A percentile compares a stretch with the other conserved stretches of the same genome.
Evolutionary conservation across 64 coral and sea anemone species (phyloP).

Genomic region (Trachythela sp.): DNA sequence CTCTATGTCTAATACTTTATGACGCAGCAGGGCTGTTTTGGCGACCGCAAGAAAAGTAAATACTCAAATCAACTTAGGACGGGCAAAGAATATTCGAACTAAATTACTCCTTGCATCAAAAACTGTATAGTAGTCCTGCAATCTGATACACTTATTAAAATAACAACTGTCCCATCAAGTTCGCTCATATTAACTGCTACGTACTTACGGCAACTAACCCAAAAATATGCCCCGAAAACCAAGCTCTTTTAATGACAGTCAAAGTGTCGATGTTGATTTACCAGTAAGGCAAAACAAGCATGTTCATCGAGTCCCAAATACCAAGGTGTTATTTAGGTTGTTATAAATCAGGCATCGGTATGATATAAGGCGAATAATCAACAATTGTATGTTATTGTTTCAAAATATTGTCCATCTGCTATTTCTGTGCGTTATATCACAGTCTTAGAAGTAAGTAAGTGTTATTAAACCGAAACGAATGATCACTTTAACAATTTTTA

Average conservation of each 20-base stretch:
- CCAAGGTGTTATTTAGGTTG: background rate
- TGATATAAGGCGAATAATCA: background rate
- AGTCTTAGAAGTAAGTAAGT: background rate
- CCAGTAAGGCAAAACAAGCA: background rate
- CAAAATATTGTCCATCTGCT: background rate
- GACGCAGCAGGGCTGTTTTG: background rate
- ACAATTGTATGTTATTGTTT: background rate
- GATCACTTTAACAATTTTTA: background rate
- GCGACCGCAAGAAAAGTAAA: constrained; percentile 7
- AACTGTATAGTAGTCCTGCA: background rate
- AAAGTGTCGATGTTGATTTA: background rate
- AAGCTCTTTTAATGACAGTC: background rate
- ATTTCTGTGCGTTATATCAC: background rate
- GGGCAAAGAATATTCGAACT: background rate
- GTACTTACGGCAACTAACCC: background rate
- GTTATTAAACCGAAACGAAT: background rate
- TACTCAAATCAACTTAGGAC: background rate
- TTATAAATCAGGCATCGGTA: background rate
- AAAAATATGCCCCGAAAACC: background rate
- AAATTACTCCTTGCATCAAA: background rate
- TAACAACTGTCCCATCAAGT: background rate
- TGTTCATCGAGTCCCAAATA: background rate
- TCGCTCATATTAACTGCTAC: background rate
- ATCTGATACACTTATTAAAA: background rate
- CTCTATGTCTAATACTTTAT: background rate